Evolutionary conservation across 92 coral and sea anemone species (phyloP), one percentile per base, ranked within the genome.

Genomic region (Epizoanthus stellaris): DNA sequence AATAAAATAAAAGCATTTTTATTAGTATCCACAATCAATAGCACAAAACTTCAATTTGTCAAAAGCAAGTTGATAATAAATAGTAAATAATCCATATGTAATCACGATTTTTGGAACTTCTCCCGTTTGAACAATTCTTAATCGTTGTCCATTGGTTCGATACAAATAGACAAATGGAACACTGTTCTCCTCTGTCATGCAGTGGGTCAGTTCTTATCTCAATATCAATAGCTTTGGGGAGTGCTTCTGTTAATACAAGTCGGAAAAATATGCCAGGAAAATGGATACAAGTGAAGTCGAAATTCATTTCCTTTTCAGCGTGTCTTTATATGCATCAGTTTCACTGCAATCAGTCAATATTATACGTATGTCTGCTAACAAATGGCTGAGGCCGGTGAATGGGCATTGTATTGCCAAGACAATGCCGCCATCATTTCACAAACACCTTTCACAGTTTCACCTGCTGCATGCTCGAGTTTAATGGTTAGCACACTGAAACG

Each of bases 41-140:
- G 59, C 83, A 79, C 83, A 79, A 79, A 79, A 79, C 83, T 79
- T 79, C 83, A 79, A 62, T 79, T 79, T 79, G 83, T 79, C 83
- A 79, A 77, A 79, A 43, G 83, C 63, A 79, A 79, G 83, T 62
- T 40, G 83, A 79, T 79, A 79, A 79, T 79, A 62, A 79, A 79
- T 63, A 79, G 72, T 79, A 79, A 79, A 79, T 79, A 79, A 77
- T 79, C 71, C 53, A 79, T 62, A 42, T 58, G 59, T 70, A 79
- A 59, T 79, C 71, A 63, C 60, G 59, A 79, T 43, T 79, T 40
- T 20, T 63, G 58, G 45, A 62, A 19, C 21, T 63, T 79, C 72
- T 79, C 56, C 14, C 71, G 70, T 79, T 62, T 42, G 58, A 79
- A 43, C 21, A 70, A 63, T 40, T 34, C 42, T 68, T 43, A 68